Evolutionary conservation across 1,140 invertebrate species (phyloP).

Genomic region (Drosophila truncata): DNA sequence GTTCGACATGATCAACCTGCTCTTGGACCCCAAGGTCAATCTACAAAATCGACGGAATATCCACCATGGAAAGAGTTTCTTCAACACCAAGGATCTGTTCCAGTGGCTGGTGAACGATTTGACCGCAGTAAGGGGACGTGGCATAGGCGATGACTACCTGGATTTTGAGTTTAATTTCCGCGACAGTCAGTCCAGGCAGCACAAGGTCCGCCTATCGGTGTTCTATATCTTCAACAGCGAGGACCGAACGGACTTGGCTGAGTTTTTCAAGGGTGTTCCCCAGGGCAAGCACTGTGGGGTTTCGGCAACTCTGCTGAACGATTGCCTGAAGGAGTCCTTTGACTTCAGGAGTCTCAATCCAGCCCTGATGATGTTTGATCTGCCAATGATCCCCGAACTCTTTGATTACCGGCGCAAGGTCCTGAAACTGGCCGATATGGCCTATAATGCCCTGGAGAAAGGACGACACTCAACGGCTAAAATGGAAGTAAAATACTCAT

Average conservation of each 20-base stretch:
- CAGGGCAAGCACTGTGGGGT: constrained; percentile 18
- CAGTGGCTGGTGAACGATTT: constrained; percentile 68
- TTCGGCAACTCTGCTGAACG: constrained; percentile 48
- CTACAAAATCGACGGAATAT: background rate
- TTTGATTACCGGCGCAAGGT: constrained; percentile 44
- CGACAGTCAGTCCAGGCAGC: constrained; percentile 14
- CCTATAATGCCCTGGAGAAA: constrained; percentile 24
- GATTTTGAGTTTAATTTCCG: constrained; percentile 58
- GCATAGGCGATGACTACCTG: constrained; percentile 64
- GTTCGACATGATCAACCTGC: constrained; percentile 70
- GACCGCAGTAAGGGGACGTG: constrained; percentile 18
- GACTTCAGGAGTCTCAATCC: constrained; percentile 24
- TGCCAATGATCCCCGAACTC: constrained; percentile 44
- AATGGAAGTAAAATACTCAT: background rate
- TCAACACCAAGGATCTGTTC: constrained; percentile 59
- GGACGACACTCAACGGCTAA: background rate
- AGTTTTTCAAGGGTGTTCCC: constrained; percentile 53
- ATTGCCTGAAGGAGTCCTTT: constrained; percentile 71
- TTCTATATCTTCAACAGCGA: constrained; percentile 59
- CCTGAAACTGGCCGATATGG: constrained; percentile 54
- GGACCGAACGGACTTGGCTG: constrained; percentile 45
- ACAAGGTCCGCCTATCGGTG: constrained; percentile 51
- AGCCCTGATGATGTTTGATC: constrained; percentile 62
- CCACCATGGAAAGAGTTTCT: constrained; percentile 14
- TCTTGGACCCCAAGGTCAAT: constrained; percentile 1